Conservation (phyloP, 92 coral and sea anemone species). For the Isaurus tuberculatus region DNA sequence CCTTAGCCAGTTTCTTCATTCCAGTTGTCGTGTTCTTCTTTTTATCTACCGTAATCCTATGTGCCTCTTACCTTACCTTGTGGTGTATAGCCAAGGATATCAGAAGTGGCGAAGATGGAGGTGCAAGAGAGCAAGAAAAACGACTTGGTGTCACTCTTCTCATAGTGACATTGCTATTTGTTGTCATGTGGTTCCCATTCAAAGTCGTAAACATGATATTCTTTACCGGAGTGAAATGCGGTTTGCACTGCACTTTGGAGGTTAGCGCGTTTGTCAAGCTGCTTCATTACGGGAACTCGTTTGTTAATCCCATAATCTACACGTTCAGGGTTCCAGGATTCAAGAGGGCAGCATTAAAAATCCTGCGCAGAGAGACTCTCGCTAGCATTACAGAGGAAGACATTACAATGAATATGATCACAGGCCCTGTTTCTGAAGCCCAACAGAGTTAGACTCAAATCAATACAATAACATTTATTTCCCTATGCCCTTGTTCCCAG, state of each 20-base stretch:
- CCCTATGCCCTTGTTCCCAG: too few relatives aligned
- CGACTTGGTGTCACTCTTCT: constrained; percentile 26
- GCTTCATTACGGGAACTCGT: constrained; percentile 61
- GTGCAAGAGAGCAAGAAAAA: constrained; percentile 16
- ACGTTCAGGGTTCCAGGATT: constrained; percentile 48
- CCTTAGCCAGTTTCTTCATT: not conserved
- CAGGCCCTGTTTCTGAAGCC: constrained; percentile 16
- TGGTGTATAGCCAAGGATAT: constrained; percentile 8
- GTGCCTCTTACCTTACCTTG: constrained; percentile 10
- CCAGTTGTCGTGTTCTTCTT: constrained; percentile 31
- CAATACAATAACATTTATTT: too few relatives aligned
- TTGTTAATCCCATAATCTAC: constrained; percentile 61
- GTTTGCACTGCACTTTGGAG: constrained; percentile 24
- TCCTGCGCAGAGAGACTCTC: constrained; percentile 34
- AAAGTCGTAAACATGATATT: constrained; percentile 7
- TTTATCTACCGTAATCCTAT: constrained; percentile 7
- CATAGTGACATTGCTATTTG: constrained; percentile 16
- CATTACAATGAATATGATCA: constrained; percentile 27
- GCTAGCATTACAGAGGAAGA: constrained; percentile 34
- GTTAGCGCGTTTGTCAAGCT: constrained; percentile 41
- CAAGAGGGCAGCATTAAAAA: constrained; percentile 15
- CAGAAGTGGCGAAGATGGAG: constrained; percentile 1
- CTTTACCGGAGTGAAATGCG: constrained; percentile 17
- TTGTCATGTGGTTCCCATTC: constrained; percentile 42
- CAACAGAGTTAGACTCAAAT: not conserved